Percentiles rank a stretch among this genome's conserved stretches.
phyloP scores from a whole-genome alignment of 2,113 vertebrate genomes.

The Empidonax alnorum region DNA sequence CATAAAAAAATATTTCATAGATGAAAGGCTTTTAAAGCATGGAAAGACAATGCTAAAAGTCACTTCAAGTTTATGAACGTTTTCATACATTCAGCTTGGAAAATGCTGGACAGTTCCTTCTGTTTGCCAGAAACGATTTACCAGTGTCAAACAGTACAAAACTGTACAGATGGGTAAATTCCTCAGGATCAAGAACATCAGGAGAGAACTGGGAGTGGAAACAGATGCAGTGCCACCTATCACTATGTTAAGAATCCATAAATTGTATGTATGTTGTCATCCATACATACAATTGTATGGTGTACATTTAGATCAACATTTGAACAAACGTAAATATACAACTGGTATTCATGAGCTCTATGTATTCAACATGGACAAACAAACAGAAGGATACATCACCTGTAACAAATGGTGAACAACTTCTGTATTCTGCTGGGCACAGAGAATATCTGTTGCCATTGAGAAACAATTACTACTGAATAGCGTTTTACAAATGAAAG shows the following conservation, averaged over 20 bases:
- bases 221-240: not conserved
- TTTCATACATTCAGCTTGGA: conserved; percentile 3
- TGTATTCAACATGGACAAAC: not conserved
- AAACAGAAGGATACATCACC: not conserved
- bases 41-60: not conserved
- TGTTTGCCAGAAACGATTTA: not conserved
- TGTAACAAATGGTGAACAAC: not conserved
- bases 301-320: not conserved
- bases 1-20: not conserved
- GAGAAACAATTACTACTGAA: not conserved
- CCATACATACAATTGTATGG: not conserved
- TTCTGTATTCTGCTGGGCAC: not conserved
- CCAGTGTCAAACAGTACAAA: not conserved
- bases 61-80: not conserved
- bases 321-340: not conserved
- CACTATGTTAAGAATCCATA: not conserved
- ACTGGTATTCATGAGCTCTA: not conserved
- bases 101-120: conserved; percentile 64
- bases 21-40: not conserved
- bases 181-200: not conserved
- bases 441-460: not conserved
- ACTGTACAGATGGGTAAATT: not conserved
- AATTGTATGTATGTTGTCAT: not conserved
- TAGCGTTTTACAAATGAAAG: not conserved
- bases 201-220: not conserved